Conservation (phyloP, 2,888 invertebrate species). For the Himalopsyche tibetana region DNA sequence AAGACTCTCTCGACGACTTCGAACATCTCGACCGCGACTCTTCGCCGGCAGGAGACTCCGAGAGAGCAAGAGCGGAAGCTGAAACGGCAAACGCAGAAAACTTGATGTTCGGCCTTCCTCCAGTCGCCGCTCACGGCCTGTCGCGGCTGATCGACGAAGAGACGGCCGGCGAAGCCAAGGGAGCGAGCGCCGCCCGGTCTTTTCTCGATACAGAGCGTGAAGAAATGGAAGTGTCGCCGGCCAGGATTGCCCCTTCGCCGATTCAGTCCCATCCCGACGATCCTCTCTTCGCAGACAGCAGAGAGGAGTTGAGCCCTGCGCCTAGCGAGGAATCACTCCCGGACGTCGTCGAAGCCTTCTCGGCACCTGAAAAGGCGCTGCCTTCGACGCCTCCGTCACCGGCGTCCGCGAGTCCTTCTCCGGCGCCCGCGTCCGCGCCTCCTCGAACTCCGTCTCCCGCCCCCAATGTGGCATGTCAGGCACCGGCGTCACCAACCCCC, state of each 20-base stretch:
- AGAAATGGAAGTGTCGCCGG: constrained; percentile 71
- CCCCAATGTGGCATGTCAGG: constrained; percentile 65
- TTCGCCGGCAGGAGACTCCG: constrained; percentile 68
- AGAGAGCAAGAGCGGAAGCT: constrained; percentile 63
- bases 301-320: constrained; percentile 64
- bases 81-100: constrained; percentile 63
- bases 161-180: constrained; percentile 67
- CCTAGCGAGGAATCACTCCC: constrained; percentile 59
- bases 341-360: constrained; percentile 63
- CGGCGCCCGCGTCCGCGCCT: constrained; percentile 66
- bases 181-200: constrained; percentile 67
- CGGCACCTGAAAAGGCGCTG: constrained; percentile 52
- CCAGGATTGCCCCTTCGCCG: constrained; percentile 67
- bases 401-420: constrained; percentile 65
- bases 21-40: constrained; percentile 83
- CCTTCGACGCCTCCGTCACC: constrained; percentile 66
- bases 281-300: constrained; percentile 58
- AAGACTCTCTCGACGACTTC: constrained; percentile 85
- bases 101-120: constrained; percentile 67
- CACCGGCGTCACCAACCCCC: constrained; percentile 17
- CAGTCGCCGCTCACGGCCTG: constrained; percentile 69
- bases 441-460: constrained; percentile 48
- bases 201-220: constrained; percentile 76
- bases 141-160: constrained; percentile 68
- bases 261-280: constrained; percentile 54